Percentiles rank a stretch among this genome's conserved stretches.
phyloP scores from a whole-genome alignment of 2,797 vertebrate species.

The Falco concolor region DNA sequence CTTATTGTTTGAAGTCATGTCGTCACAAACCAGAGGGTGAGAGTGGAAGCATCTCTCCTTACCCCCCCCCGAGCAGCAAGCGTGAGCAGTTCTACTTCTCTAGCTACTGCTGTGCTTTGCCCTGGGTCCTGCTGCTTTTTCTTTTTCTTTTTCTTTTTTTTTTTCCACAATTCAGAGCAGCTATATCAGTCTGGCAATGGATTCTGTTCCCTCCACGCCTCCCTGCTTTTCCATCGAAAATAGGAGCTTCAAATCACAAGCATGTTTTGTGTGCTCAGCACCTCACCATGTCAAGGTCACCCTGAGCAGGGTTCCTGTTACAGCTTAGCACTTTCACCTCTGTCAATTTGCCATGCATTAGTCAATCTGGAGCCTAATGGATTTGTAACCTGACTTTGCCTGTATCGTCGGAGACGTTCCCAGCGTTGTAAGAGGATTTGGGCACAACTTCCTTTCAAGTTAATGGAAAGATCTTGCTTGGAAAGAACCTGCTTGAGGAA shows the following conservation, averaged over 20 bases:
- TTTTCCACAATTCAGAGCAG: background rate
- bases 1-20: background rate
- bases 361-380: slow-evolving; percentile 29
- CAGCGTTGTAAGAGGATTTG: slow-evolving; percentile 39
- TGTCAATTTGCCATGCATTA: slow-evolving; percentile 2
- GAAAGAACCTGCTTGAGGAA: slow-evolving; percentile 40
- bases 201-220: background rate
- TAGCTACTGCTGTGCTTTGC: background rate
- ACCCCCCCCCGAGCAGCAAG: background rate
- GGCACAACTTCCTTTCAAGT: slow-evolving; percentile 52
- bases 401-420: background rate
- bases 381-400: slow-evolving; percentile 33
- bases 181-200: background rate
- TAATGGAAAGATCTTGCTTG: slow-evolving; percentile 56
- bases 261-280: background rate
- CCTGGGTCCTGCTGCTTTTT: background rate
- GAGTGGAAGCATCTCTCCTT: background rate
- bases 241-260: background rate
- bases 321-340: slow-evolving; percentile 25
- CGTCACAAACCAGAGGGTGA: background rate
- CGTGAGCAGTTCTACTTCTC: background rate
- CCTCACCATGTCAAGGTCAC: background rate
- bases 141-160: background rate
- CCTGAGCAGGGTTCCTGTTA: background rate
- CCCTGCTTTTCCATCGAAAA: background rate